phyloP scores from a whole-genome alignment of 2,888 invertebrate species.

The Desoria tigrina region DNA sequence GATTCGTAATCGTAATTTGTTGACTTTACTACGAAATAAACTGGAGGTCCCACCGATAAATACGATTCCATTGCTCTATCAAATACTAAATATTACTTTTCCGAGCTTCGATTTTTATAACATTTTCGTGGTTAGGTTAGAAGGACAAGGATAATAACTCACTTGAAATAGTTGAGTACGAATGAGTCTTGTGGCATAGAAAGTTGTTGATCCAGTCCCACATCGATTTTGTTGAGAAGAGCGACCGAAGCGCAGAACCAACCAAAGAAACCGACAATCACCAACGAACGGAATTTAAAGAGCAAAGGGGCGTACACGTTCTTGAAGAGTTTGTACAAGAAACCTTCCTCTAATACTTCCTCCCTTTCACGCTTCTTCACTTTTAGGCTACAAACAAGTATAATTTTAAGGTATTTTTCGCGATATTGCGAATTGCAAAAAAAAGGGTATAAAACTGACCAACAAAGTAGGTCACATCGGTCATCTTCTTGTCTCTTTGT shows the following conservation, averaged over 20 bases:
- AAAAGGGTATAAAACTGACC: no score
- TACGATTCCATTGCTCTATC: slow-evolving; percentile 60
- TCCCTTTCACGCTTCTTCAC: no score
- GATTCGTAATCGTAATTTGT: slow-evolving; percentile 73
- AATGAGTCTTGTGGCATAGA: slow-evolving; percentile 98
- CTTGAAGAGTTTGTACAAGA: slow-evolving; percentile 83
- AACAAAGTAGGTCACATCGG: no score
- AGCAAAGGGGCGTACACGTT: slow-evolving; percentile 82
- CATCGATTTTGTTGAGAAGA: slow-evolving; percentile 83
- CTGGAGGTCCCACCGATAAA: slow-evolving; percentile 86
- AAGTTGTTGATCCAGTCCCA: slow-evolving; percentile 93
- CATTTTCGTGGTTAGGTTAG: background rate
- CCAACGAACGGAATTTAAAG: slow-evolving; percentile 72
- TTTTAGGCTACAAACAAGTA: no score
- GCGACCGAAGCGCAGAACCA: slow-evolving; percentile 88
- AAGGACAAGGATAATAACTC: slow-evolving; percentile 52
- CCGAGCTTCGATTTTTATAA: background rate
- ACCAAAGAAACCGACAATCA: slow-evolving; percentile 84
- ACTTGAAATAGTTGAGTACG: slow-evolving; percentile 84
- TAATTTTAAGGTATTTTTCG: no score
- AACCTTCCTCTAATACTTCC: no score
- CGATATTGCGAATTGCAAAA: no score
- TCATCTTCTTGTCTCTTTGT: no score
- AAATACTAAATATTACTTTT: background rate
- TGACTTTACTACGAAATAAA: slow-evolving; percentile 85